Base-by-base conservation (phyloP, 2,113 vertebrate species). In the Numenius arquata region DNA sequence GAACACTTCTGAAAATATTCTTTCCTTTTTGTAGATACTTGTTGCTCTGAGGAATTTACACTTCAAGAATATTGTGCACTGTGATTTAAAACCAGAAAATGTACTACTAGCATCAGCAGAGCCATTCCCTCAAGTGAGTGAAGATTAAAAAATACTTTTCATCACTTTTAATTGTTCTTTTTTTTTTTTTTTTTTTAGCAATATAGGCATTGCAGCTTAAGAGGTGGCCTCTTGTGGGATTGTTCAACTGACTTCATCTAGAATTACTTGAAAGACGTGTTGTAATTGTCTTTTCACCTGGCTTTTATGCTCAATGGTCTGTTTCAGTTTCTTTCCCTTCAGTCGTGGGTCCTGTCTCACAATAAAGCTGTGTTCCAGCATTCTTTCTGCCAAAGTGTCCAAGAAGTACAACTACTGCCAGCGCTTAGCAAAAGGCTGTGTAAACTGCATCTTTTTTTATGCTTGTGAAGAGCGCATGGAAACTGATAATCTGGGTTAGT, bases 1-100 rank as follows among this genome's bases (percentile, higher is more conserved):
- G 23, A 91, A 26, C 45, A 16, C 23, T 87, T 95, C 50, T 90
- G 68, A 92, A 95, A 84, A 32, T 56, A 13, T 66, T 40, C 58
- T 76, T 93, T 72, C 9, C n/a, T 97, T 85, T 96, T 95, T 43
- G 78, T 96, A 99, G 99, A 99, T 99, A 96, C 99, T 99, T 92
- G 99, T 99, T 97, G 99, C 99, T 84, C 97, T 99, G 97, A 99
- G 99, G 96, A 99, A 99, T 98, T 98, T 99, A 96, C 99, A 99
- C 97, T 99, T 99, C 98, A 99, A 99, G 97, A 99, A 99, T 96
- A 99, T 99, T 71, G 99, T 99, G 95, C 99, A 99, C 98, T 99
- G 99, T 99, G 99, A 99, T 98, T 98, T 99, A 97, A 99, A 99
- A 98, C 99, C 99, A 15, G 99, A 99, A 97, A 99, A 99, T 38